Evolutionary conservation across 2,888 invertebrate genomes (phyloP).

Genomic region (Strigamia crassipes): DNA sequence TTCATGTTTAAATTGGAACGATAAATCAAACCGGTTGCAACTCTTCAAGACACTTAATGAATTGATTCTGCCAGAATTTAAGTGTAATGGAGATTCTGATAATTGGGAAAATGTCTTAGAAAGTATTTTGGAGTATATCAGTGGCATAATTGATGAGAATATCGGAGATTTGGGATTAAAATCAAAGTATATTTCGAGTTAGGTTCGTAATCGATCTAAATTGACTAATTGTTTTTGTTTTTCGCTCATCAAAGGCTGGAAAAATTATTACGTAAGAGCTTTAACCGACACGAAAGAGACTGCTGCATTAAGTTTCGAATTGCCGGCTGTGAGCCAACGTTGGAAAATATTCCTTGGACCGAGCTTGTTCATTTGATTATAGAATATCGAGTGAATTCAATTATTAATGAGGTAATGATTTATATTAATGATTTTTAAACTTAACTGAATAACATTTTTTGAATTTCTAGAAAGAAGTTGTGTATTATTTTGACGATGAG

Average conservation of each 20-base stretch:
- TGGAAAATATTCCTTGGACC: conserved; percentile 32
- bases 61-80: not conserved
- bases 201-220: not conserved
- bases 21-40: not conserved
- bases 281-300: not conserved
- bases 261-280: not conserved
- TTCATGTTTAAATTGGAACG: not conserved
- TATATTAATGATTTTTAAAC: not conserved
- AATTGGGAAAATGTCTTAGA: not conserved
- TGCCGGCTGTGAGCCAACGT: not conserved
- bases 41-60: not conserved
- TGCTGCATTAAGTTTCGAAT: not conserved
- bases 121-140: not conserved
- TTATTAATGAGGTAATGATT: not conserved
- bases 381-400: not conserved
- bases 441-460: not conserved
- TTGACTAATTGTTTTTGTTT: not conserved
- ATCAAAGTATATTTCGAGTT: not conserved
- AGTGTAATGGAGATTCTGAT: not conserved
- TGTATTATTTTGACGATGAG: conserved; percentile 7
- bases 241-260: not conserved
- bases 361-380: not conserved
- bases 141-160: not conserved
- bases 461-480: not conserved
- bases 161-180: not conserved